A percentile compares a stretch with the other conserved stretches of the same genome.
phyloP scores from a whole-genome alignment of 1,140 invertebrate genomes.

The Drosophila saltans region DNA sequence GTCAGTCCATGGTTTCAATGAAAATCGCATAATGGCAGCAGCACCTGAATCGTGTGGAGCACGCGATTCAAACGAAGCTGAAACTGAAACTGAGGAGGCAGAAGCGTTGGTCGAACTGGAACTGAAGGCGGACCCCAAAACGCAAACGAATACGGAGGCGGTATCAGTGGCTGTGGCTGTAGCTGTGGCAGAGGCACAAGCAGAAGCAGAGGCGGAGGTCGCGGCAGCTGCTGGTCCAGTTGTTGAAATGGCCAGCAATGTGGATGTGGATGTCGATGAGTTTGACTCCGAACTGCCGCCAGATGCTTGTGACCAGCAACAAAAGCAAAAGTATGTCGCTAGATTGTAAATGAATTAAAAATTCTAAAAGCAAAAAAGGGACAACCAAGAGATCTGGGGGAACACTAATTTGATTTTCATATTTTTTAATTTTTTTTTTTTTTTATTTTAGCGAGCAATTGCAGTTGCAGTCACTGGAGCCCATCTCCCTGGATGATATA shows the following conservation, averaged over 20 bases:
- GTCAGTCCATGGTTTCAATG: constrained; percentile 57
- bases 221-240: constrained; percentile 22
- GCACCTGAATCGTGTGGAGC: constrained; percentile 70
- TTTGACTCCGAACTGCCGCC: constrained; percentile 24
- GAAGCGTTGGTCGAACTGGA: constrained; percentile 41
- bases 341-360: constrained; percentile 39
- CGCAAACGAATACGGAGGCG: constrained; percentile 32
- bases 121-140: constrained; percentile 44
- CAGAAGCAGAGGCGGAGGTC: not conserved
- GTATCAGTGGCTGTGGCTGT: too few relatives aligned
- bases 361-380: constrained; percentile 31
- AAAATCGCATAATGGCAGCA: constrained; percentile 73
- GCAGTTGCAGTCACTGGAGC: constrained; percentile 59
- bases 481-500: constrained; percentile 76
- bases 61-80: constrained; percentile 60
- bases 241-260: constrained; percentile 37
- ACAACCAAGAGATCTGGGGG: not conserved
- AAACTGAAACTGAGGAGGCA: constrained; percentile 28
- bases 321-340: constrained; percentile 69
- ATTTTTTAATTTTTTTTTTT: not conserved
- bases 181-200: constrained; percentile 6
- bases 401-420: constrained; percentile 43
- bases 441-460: constrained; percentile 44
- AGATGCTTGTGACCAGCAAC: constrained; percentile 48
- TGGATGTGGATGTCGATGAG: constrained; percentile 11